Evolutionary conservation across 2,888 invertebrate species (phyloP).

Genomic region (Lamellibrachia satsuma): DNA sequence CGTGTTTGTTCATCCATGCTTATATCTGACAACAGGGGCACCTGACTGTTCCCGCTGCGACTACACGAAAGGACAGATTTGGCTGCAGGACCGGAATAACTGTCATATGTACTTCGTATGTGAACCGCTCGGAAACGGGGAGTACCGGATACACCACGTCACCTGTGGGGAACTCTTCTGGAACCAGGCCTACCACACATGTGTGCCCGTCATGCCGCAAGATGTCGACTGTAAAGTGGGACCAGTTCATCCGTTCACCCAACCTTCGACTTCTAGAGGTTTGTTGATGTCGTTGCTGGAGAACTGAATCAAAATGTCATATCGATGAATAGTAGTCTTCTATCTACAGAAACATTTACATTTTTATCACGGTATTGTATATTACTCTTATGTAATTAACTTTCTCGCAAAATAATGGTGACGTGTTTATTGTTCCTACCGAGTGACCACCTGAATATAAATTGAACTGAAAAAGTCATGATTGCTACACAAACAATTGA

Average conservation of each 20-base stretch:
- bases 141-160: neutral
- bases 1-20: neutral
- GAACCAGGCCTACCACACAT: neutral
- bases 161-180: neutral
- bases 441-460: no score
- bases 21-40: neutral
- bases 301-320: no score
- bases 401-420: no score
- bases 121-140: neutral
- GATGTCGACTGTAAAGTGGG: neutral
- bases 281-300: neutral
- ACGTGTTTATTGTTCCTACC: no score
- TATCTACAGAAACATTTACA: no score
- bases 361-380: no score
- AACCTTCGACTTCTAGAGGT: neutral
- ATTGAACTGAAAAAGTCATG: no score
- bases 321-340: no score
- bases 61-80: constrained; percentile 12
- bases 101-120: neutral
- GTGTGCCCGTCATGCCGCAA: neutral
- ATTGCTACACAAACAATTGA: no score
- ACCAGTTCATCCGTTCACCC: neutral
- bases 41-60: constrained; percentile 6
- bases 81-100: neutral
- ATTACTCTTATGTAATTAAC: no score